These are phyloP conservation scores for Pangasianodon hypophthalmus DNA, from an alignment of 2,113 vertebrate species.

Conservation along the genomic window DNA sequence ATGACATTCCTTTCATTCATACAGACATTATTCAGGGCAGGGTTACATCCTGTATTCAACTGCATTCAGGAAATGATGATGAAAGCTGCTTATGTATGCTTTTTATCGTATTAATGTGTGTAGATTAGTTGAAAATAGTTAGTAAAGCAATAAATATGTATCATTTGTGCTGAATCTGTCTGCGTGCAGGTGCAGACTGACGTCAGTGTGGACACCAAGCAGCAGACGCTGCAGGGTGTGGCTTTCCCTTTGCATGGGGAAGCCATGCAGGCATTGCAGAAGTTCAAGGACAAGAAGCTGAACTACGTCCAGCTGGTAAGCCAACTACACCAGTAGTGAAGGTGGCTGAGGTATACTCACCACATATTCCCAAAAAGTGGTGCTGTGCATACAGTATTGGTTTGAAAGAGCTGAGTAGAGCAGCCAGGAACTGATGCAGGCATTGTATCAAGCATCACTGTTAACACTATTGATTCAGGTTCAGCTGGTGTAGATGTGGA, in stretches of 20 bases:
- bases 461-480: neutral
- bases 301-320: conserved; percentile 88
- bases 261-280: conserved; percentile 81
- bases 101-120: neutral
- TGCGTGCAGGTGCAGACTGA: conserved; percentile 79
- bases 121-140: neutral
- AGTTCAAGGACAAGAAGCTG: conserved; percentile 77
- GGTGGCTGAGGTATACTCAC: neutral
- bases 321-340: conserved; percentile 18
- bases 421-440: neutral
- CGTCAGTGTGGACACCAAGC: conserved; percentile 81
- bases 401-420: neutral
- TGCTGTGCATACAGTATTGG: neutral
- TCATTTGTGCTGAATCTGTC: neutral
- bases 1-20: neutral
- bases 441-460: neutral
- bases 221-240: conserved; percentile 85
- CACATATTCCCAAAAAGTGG: no score
- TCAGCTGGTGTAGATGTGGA: neutral
- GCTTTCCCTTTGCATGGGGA: conserved; percentile 83
- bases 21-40: neutral
- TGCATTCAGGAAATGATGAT: neutral
- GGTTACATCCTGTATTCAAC: neutral
- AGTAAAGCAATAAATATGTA: neutral
- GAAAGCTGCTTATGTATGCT: neutral